A percentile compares a stretch with the other conserved stretches of the same genome.
phyloP scores from a whole-genome alignment of 2,797 vertebrate genomes.

The Chromobotia macracanthus region DNA sequence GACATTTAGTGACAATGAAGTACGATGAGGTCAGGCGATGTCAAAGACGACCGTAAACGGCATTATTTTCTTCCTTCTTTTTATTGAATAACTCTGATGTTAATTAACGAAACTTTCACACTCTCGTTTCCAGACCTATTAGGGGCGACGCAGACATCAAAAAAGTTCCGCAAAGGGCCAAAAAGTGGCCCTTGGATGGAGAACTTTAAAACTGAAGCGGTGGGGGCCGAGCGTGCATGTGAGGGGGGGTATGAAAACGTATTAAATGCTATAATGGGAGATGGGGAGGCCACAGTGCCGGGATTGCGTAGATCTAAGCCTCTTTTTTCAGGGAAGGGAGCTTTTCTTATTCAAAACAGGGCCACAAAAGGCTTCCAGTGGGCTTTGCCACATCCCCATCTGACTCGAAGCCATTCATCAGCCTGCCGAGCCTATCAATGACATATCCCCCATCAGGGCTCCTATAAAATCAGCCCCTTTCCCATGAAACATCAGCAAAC shows the following conservation, averaged over 20 bases:
- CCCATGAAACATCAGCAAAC: constrained; percentile 99
- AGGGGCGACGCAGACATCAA: constrained; percentile 38
- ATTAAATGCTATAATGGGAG: constrained; percentile 95
- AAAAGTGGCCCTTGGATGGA: constrained; percentile 73
- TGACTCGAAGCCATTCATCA: constrained; percentile 99
- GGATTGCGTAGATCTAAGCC: constrained; percentile 97
- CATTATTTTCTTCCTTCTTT: not conserved
- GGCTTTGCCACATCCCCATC: constrained; percentile 99
- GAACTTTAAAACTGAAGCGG: constrained; percentile 82
- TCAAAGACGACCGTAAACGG: not conserved
- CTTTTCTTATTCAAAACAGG: constrained; percentile 99
- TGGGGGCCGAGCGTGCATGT: constrained; percentile 62
- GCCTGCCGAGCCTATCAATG: constrained; percentile 99
- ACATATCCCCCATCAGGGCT: constrained; percentile 99
- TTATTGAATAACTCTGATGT: constrained; percentile 16
- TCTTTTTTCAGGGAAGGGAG: constrained; percentile 92
- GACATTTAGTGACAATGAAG: not conserved
- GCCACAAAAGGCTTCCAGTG: constrained; percentile 99
- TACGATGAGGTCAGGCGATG: not conserved
- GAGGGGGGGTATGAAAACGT: constrained; percentile 82
- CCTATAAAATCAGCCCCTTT: constrained; percentile 99
- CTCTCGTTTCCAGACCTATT: constrained; percentile 14
- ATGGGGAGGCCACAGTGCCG: constrained; percentile 94
- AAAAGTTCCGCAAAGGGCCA: constrained; percentile 60
- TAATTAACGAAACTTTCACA: not conserved